phyloP scores from a whole-genome alignment of 2,888 invertebrate genomes.

The Drosophila leonis region DNA sequence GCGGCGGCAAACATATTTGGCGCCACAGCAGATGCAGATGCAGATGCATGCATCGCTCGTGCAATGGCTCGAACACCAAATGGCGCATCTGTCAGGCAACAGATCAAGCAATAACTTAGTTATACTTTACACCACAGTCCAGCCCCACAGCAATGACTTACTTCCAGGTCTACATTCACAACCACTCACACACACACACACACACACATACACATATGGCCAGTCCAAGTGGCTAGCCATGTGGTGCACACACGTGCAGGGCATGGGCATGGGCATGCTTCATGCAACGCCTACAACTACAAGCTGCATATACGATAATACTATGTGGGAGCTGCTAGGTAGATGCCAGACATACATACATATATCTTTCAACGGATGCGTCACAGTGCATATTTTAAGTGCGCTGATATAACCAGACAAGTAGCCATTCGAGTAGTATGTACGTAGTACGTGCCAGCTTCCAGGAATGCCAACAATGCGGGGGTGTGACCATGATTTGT shows the following conservation, averaged over 20 bases:
- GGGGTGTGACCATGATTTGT: constrained; percentile 61
- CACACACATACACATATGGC: not conserved
- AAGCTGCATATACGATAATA: constrained; percentile 47
- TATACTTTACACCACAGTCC: constrained; percentile 31
- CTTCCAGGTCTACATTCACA: constrained; percentile 53
- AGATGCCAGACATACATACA: constrained; percentile 49
- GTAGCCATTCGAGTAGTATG: constrained; percentile 36
- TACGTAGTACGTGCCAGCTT: constrained; percentile 48
- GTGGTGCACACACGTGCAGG: constrained; percentile 68
- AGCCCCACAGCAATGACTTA: constrained; percentile 43
- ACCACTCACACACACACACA: constrained; percentile 14
- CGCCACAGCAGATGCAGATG: constrained; percentile 51
- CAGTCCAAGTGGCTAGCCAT: constrained; percentile 49
- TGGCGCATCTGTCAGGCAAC: constrained; percentile 64
- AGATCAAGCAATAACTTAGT: constrained; percentile 67
- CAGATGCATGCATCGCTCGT: not conserved
- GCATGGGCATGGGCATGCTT: constrained; percentile 24
- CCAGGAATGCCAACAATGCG: constrained; percentile 68
- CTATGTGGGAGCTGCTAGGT: constrained; percentile 46
- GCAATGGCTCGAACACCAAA: constrained; percentile 11
- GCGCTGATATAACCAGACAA: constrained; percentile 69
- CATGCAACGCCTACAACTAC: constrained; percentile 67
- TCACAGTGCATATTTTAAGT: constrained; percentile 76
- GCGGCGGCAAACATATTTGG: constrained; percentile 51
- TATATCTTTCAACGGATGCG: constrained; percentile 72